Conservation (phyloP, 2,113 vertebrate species). For the Indicator indicator region DNA sequence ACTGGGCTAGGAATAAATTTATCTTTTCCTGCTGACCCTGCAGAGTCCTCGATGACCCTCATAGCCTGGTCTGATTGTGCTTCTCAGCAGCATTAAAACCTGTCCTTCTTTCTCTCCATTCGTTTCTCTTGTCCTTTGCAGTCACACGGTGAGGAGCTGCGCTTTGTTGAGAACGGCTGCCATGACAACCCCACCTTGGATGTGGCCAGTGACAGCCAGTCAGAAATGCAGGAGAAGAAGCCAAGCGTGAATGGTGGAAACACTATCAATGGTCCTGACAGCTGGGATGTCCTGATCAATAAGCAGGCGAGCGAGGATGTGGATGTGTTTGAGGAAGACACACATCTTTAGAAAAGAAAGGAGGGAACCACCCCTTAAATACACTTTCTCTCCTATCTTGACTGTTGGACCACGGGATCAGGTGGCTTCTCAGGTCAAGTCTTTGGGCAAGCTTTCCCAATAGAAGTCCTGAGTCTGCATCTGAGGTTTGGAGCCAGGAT, state of each 20-base stretch:
- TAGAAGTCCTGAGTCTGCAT: slow-evolving; percentile 43
- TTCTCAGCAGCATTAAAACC: neutral
- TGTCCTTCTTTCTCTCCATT: neutral
- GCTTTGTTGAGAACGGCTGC: slow-evolving; percentile 97
- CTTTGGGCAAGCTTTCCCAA: slow-evolving; percentile 15
- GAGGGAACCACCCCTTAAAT: neutral
- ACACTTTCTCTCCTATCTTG: slow-evolving; percentile 33
- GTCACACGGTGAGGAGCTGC: slow-evolving; percentile 90
- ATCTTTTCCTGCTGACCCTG: neutral
- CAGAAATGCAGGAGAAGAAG: slow-evolving; percentile 93
- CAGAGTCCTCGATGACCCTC: neutral
- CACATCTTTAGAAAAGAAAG: slow-evolving; percentile 85
- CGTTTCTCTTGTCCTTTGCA: slow-evolving; percentile 28
- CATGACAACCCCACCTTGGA: slow-evolving; percentile 98
- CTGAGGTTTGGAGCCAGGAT: slow-evolving; percentile 42
- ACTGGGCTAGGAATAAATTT: neutral
- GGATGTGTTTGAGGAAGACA: slow-evolving; percentile 93
- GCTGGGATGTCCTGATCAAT: slow-evolving; percentile 92
- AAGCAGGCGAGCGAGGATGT: slow-evolving; percentile 88
- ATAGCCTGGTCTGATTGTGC: neutral
- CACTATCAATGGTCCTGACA: slow-evolving; percentile 76
- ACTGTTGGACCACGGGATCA: slow-evolving; percentile 30
- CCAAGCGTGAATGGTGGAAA: slow-evolving; percentile 88
- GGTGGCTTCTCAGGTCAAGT: slow-evolving; percentile 59
- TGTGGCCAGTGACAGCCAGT: slow-evolving; percentile 91